Conservation (phyloP, 2,888 invertebrate genomes). For the Rhorus exstirpatorius region DNA sequence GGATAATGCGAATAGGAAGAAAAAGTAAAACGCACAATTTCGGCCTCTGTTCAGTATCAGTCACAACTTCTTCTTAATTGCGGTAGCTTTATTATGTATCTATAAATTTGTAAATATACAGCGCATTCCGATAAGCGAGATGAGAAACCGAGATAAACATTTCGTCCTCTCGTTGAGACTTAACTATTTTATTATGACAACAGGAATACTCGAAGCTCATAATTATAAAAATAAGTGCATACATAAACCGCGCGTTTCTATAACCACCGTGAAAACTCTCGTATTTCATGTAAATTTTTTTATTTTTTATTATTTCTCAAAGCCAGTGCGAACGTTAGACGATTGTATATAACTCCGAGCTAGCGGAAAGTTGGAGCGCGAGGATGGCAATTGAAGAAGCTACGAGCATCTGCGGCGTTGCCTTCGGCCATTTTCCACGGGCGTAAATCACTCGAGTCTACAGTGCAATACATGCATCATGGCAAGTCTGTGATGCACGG, state of each 20-base stretch:
- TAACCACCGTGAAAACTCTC: slow-evolving; percentile 22
- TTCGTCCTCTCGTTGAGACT: slow-evolving; percentile 21
- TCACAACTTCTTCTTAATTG: slow-evolving; percentile 20
- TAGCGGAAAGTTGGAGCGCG: slow-evolving; percentile 35
- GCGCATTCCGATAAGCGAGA: slow-evolving; percentile 30
- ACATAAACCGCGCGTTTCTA: too few relatives aligned
- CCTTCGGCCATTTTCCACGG: slow-evolving; percentile 43
- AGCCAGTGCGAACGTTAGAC: slow-evolving; percentile 33
- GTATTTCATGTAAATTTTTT: slow-evolving; percentile 31
- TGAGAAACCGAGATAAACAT: slow-evolving; percentile 34
- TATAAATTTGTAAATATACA: slow-evolving; percentile 1
- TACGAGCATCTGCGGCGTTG: background rate
- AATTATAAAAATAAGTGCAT: slow-evolving; percentile 4
- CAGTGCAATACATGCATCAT: slow-evolving; percentile 33
- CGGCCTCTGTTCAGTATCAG: background rate
- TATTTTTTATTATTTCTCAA: slow-evolving; percentile 38
- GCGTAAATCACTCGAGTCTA: slow-evolving; percentile 57
- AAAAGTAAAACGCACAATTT: slow-evolving; percentile 24
- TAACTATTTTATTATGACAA: slow-evolving; percentile 9
- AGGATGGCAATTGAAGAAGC: slow-evolving; percentile 29
- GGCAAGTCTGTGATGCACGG: slow-evolving; percentile 30
- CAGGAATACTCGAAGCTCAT: slow-evolving; percentile 20
- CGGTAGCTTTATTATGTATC: slow-evolving; percentile 4
- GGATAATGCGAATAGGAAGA: slow-evolving; percentile 23
- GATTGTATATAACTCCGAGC: slow-evolving; percentile 5